Evolutionary conservation across 1,140 invertebrate species (phyloP).

Genomic region (Aphelinus certus): DNA sequence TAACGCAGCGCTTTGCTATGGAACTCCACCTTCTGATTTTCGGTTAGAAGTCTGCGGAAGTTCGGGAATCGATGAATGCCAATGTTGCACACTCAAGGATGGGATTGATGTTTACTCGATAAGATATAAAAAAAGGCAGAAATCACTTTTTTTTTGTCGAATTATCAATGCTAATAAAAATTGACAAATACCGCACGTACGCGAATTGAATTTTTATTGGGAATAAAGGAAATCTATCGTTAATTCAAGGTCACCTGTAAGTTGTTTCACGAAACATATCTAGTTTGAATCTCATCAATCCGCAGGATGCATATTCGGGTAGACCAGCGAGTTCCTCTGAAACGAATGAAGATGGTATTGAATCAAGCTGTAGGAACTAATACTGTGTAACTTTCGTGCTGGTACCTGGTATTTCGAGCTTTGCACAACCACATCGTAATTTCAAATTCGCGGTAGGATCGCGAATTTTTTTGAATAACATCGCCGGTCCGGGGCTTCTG

Average conservation of each 20-base stretch:
- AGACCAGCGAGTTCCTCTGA: conserved; percentile 59
- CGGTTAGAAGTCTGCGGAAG: conserved; percentile 66
- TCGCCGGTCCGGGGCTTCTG: conserved; percentile 46
- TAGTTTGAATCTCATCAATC: conserved; percentile 69
- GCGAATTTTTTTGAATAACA: conserved; percentile 6
- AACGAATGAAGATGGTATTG: no score
- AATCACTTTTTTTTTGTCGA: no score
- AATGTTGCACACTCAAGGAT: neutral
- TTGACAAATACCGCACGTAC: no score
- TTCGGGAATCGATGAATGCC: neutral
- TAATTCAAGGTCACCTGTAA: conserved; percentile 57
- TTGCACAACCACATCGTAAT: conserved; percentile 51
- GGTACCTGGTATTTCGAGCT: conserved; percentile 46
- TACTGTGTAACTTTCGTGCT: no score
- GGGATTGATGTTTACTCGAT: neutral
- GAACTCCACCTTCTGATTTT: conserved; percentile 71
- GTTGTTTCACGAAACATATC: conserved; percentile 68
- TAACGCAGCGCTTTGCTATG: conserved; percentile 69
- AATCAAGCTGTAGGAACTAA: neutral
- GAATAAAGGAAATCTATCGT: no score
- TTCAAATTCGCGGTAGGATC: conserved; percentile 14
- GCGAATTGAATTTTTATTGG: no score
- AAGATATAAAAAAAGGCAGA: no score
- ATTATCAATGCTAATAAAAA: no score
- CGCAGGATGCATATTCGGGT: conserved; percentile 70